A percentile compares a stretch with the other conserved stretches of the same genome.
These are phyloP conservation scores for Spinus pinus DNA, from an alignment of 2,797 vertebrate genomes.

Conservation along the genomic window DNA sequence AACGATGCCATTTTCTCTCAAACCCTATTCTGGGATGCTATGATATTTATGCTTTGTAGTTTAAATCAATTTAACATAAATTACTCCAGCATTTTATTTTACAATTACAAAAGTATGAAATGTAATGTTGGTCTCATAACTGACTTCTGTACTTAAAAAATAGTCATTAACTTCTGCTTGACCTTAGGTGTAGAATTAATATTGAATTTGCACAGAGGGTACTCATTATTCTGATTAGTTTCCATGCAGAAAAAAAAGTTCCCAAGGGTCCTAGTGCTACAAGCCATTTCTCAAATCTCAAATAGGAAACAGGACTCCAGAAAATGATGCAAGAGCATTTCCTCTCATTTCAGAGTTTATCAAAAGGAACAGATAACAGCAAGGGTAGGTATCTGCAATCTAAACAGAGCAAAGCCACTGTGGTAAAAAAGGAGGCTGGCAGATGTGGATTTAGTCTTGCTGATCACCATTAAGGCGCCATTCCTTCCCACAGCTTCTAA, in stretches of 20 bases:
- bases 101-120: constrained; percentile 50
- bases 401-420: background rate
- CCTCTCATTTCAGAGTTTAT: constrained; percentile 32
- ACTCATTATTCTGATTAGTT: constrained; percentile 61
- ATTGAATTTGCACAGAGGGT: constrained; percentile 61
- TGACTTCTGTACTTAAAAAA: constrained; percentile 58
- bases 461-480: background rate
- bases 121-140: constrained; percentile 37
- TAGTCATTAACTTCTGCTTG: constrained; percentile 75
- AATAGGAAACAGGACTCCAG: constrained; percentile 39
- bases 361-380: constrained; percentile 47
- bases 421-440: background rate
- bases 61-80: constrained; percentile 72
- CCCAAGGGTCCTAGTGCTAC: constrained; percentile 43
- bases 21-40: background rate
- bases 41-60: constrained; percentile 55
- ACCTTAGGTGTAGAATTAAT: constrained; percentile 68
- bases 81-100: constrained; percentile 35
- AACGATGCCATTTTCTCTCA: background rate
- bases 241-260: constrained; percentile 46
- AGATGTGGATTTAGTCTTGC: background rate
- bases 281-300: constrained; percentile 29
- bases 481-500: background rate
- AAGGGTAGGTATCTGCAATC: background rate
- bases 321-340: constrained; percentile 31